A percentile compares a stretch with the other conserved stretches of the same genome.
Conservation (phyloP, 53 echinoderm and acorn worm species). For the Paracentrotus lividus region DNA sequence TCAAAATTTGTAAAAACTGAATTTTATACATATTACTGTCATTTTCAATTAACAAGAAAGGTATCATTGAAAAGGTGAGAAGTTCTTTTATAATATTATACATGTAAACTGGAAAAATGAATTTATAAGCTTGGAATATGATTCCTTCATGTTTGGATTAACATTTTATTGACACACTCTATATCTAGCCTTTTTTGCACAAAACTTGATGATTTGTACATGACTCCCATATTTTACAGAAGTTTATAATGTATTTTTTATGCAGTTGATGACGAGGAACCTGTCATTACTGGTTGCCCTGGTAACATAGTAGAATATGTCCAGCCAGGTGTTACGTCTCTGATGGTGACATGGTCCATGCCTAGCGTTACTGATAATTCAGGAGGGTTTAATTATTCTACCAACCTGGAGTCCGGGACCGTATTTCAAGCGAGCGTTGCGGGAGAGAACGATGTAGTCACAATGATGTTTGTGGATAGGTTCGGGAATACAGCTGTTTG, state of each 20-base stretch:
- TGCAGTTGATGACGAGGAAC: constrained; percentile 52
- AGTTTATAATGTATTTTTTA: background rate
- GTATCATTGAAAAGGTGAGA: too few species aligned
- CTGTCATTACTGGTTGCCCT: constrained; percentile 61
- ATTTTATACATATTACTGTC: too few species aligned
- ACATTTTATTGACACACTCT: too few species aligned
- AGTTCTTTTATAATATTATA: too few species aligned
- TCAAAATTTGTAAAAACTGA: too few species aligned
- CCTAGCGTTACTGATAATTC: constrained; percentile 61
- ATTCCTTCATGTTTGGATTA: too few species aligned
- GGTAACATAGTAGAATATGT: constrained; percentile 65
- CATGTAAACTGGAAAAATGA: too few species aligned
- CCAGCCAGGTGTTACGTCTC: background rate
- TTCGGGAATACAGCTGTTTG: constrained; percentile 55
- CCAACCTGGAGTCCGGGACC: constrained; percentile 2
- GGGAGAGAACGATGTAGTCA: constrained; percentile 23
- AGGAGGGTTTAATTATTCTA: constrained; percentile 5
- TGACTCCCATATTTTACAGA: too few species aligned
- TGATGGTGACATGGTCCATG: constrained; percentile 25
- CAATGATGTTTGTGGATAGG: constrained; percentile 37
- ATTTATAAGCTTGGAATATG: too few species aligned
- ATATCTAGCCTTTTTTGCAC: too few species aligned
- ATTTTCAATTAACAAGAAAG: too few species aligned
- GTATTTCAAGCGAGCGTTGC: constrained; percentile 31
- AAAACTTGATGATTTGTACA: too few species aligned